phyloP scores from a whole-genome alignment of 2,113 vertebrate genomes.

The Sylvia atricapilla region DNA sequence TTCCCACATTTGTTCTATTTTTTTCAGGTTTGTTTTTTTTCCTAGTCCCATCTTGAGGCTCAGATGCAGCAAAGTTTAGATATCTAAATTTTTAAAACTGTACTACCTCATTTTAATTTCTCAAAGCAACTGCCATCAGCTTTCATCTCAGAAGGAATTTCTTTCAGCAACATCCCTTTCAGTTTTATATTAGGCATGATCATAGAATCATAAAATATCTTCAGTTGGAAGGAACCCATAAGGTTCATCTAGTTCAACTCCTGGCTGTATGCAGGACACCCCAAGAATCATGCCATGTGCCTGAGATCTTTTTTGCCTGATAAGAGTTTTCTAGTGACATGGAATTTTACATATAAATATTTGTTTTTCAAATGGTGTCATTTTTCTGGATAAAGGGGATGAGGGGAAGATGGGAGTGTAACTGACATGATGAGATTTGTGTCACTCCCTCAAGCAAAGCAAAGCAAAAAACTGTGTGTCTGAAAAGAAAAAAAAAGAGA shows the following conservation, averaged over 20 bases:
- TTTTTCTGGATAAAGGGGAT: neutral
- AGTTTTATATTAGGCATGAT: neutral
- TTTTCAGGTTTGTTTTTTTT: neutral
- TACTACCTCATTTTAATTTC: conserved; percentile 18
- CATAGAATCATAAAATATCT: neutral
- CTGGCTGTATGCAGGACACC: neutral
- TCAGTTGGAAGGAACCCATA: neutral
- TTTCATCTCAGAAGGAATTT: neutral
- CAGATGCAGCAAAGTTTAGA: neutral
- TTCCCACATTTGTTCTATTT: neutral
- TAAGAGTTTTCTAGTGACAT: neutral
- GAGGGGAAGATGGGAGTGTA: neutral
- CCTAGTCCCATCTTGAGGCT: neutral
- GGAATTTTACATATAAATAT: neutral
- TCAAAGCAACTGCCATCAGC: neutral
- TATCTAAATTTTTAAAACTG: neutral
- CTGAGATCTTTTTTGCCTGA: neutral
- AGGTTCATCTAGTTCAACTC: neutral
- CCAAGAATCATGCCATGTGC: neutral
- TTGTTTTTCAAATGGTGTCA: neutral
- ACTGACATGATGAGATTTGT: neutral
- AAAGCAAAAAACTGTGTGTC: neutral
- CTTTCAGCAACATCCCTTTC: neutral
- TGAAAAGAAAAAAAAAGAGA: neutral
- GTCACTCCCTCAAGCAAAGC: neutral